A percentile compares a stretch with the other conserved stretches of the same genome.
Evolutionary conservation across 2,113 vertebrate species (phyloP).

Genomic region (Ramphastos sulfuratus): DNA sequence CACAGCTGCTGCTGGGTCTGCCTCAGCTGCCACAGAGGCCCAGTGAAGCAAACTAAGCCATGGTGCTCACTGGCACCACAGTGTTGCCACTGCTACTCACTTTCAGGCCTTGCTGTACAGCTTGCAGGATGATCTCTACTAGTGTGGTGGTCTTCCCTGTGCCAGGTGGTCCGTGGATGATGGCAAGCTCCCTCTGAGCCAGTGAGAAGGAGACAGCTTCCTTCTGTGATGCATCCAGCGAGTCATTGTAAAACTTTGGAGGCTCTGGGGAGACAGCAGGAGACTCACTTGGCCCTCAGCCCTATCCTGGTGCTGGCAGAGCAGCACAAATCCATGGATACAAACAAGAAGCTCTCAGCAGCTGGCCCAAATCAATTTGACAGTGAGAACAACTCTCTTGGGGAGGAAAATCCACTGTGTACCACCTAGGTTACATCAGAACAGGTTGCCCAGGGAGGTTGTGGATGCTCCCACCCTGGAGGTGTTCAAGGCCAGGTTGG

Average conservation of each 20-base stretch:
- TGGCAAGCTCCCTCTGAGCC: conserved; percentile 90
- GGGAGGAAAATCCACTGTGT: not conserved
- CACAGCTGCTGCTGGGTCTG: not conserved
- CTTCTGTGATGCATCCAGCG: conserved; percentile 88
- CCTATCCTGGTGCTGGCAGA: not conserved
- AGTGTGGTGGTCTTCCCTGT: conserved; percentile 96
- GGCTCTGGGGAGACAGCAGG: conserved; percentile 54
- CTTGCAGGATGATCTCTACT: conserved; percentile 91
- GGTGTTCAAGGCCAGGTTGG: no score
- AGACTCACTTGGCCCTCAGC: not conserved
- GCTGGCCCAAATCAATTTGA: not conserved
- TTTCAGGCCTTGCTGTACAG: conserved; percentile 87
- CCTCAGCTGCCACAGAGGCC: not conserved
- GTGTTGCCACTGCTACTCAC: conserved; percentile 61
- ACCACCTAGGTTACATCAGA: no score
- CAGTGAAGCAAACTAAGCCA: not conserved
- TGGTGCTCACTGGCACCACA: not conserved
- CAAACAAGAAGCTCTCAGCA: not conserved
- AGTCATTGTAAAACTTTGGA: conserved; percentile 76
- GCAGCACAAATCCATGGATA: not conserved
- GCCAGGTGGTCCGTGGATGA: conserved; percentile 94
- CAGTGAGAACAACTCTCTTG: not conserved
- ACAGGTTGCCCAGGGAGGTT: no score
- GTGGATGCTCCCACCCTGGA: no score
- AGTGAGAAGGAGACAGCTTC: conserved; percentile 89